Evolutionary conservation across 2,797 vertebrate genomes (phyloP), one percentile per base, ranked within the genome.

Genomic region (Notolabrus celidotus): DNA sequence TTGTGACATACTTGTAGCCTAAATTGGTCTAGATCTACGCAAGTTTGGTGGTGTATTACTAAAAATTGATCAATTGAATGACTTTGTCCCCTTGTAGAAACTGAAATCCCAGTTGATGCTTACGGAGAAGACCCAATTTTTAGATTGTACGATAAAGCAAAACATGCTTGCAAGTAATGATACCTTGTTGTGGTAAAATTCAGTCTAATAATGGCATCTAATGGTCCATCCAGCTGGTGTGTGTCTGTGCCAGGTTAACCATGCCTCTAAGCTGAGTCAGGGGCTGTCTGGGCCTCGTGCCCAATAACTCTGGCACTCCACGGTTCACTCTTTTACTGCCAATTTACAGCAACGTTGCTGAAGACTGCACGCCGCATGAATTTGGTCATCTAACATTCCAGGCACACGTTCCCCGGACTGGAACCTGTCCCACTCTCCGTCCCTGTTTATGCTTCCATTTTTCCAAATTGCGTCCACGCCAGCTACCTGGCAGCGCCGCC

Each of bases 221-320:
- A 76, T 42, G 57, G 59, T 64, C 25, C 75, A 1, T 71, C 47
- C 65, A 62, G 73, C 67, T 41, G 53, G 66, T 45, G 50, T 57
- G 75, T 4, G 53, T 63, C 58, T 15, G 51, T 79, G 79, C 80
- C 82, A 81, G 67, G 64, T 67, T 57, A 72, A 54, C 70, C 36
- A 5, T 71, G 66, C 68, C 76, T 86, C 71, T 53, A 62, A 84
- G 84, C 87, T 76, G 84, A 86, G 71, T 89, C 83, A 80, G 80
- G 65, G 52, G 19, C 60, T 27, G 57, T 88, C 82, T 65, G 72
- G 83, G 80, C 77, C 31, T 15, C 25, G 1, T 57, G 81, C 83
- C 84, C 75, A 41, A 20, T 58, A 77, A 56, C 69, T 71, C 73
- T 77, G 64, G 63, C 72, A 70, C 52, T 63, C 75, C 71, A 51